Conservation (phyloP, 2,113 vertebrate species). For the Megaceryle maxima region DNA sequence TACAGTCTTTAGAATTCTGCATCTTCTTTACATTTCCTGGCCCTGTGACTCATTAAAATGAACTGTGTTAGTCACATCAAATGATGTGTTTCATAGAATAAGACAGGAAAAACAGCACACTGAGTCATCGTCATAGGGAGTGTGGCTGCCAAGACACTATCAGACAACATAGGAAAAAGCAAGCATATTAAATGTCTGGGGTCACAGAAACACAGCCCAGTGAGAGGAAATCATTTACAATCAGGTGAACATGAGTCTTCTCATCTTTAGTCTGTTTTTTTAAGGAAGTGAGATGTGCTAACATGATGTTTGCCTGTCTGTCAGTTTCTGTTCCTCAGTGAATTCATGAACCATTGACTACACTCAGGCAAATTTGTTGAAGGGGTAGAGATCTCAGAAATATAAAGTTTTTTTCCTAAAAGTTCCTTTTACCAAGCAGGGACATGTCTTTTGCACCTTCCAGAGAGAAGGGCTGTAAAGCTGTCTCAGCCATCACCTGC, state of each 20-base stretch:
- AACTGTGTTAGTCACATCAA: slow-evolving; percentile 40
- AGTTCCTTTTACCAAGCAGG: neutral
- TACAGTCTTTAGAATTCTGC: neutral
- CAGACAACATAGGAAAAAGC: neutral
- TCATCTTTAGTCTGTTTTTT: neutral
- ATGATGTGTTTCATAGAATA: neutral
- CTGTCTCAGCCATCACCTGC: neutral
- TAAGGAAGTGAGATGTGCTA: neutral
- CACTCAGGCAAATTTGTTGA: neutral
- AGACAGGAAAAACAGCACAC: slow-evolving; percentile 27
- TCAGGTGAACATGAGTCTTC: neutral
- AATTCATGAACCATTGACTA: neutral
- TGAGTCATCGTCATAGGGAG: slow-evolving; percentile 24
- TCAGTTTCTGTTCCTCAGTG: neutral
- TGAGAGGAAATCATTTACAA: neutral
- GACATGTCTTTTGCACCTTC: neutral
- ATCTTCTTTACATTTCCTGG: neutral
- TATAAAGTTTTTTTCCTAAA: neutral
- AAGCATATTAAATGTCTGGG: neutral
- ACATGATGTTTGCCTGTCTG: neutral
- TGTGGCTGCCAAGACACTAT: neutral
- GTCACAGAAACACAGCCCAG: slow-evolving; percentile 1
- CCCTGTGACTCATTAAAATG: slow-evolving; percentile 49
- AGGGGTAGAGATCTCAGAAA: neutral
- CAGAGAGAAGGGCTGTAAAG: neutral